These are phyloP conservation scores for Macrosiphum euphorbiae DNA, from an alignment of 2,888 invertebrate genomes.

Conservation along the genomic window DNA sequence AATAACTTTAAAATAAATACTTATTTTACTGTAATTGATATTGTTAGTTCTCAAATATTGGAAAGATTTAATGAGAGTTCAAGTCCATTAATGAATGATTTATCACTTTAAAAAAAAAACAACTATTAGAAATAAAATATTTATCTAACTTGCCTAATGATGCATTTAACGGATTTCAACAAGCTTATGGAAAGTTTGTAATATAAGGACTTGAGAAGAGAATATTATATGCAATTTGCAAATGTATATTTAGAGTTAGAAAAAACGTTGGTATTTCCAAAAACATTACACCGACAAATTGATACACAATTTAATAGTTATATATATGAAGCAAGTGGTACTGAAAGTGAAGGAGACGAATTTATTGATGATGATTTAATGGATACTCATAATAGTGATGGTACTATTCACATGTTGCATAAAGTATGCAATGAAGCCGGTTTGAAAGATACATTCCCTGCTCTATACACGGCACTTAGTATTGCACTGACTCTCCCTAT, in stretches of 20 bases:
- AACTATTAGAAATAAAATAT: neutral
- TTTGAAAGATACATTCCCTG: slow-evolving; percentile 33
- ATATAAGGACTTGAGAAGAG: neutral
- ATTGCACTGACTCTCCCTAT: slow-evolving; percentile 20
- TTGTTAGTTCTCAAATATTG: neutral
- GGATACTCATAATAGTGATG: slow-evolving; percentile 3
- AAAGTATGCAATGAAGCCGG: slow-evolving; percentile 14
- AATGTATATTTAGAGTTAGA: slow-evolving; percentile 20
- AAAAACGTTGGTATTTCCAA: neutral
- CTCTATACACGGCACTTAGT: neutral
- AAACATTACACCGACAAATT: neutral
- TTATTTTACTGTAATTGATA: slow-evolving; percentile 1
- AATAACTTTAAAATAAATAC: neutral
- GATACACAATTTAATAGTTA: neutral
- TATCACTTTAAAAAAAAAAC: slow-evolving; percentile 7
- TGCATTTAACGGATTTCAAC: neutral
- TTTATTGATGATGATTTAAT: neutral
- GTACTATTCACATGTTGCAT: slow-evolving; percentile 28
- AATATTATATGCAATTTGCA: slow-evolving; percentile 29
- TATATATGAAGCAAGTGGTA: neutral
- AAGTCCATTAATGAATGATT: neutral
- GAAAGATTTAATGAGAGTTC: neutral
- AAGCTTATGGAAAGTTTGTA: slow-evolving; percentile 25
- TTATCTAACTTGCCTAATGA: neutral
- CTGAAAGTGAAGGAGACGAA: neutral